Evolutionary conservation across 2,113 vertebrate genomes (phyloP).

Genomic region (Caranx ignobilis): DNA sequence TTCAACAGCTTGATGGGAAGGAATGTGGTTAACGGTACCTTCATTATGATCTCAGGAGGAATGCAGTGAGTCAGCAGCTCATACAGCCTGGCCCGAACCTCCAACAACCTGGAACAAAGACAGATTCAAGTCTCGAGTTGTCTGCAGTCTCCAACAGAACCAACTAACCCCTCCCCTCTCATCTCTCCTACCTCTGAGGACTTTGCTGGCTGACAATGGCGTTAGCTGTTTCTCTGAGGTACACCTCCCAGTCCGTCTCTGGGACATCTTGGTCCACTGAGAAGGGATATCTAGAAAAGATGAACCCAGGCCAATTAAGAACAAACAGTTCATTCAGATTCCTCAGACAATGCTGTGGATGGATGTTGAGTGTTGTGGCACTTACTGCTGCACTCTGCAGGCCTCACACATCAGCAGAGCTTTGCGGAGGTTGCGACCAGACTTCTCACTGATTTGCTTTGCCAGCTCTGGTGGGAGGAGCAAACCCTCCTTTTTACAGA

Average conservation of each 20-base stretch:
- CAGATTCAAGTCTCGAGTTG: not conserved
- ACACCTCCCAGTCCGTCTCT: slow-evolving; percentile 97
- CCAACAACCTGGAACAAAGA: slow-evolving; percentile 87
- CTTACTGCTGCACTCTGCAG: slow-evolving; percentile 98
- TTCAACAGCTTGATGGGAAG: not conserved
- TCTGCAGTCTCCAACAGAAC: not conserved
- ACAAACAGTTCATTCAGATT: not conserved
- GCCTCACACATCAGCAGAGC: slow-evolving; percentile 97
- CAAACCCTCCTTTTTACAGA: slow-evolving; percentile 97
- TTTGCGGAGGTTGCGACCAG: slow-evolving; percentile 94
- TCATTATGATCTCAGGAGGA: slow-evolving; percentile 97
- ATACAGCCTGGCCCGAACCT: slow-evolving; percentile 94
- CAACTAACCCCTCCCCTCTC: not conserved
- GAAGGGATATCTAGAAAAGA: slow-evolving; percentile 90
- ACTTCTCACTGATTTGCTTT: slow-evolving; percentile 90
- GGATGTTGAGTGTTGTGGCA: slow-evolving; percentile 31
- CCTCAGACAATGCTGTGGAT: not conserved
- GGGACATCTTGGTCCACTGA: slow-evolving; percentile 93
- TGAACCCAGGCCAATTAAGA: not conserved
- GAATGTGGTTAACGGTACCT: slow-evolving; percentile 82
- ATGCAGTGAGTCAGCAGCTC: slow-evolving; percentile 98
- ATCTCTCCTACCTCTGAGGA: slow-evolving; percentile 89
- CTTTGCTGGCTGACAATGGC: slow-evolving; percentile 95
- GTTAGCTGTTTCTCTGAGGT: slow-evolving; percentile 95
- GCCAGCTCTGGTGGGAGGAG: slow-evolving; percentile 91